These are phyloP conservation scores for Bolborhynchus lineola DNA, from an alignment of 2,113 vertebrate species.

Conservation along the genomic window DNA sequence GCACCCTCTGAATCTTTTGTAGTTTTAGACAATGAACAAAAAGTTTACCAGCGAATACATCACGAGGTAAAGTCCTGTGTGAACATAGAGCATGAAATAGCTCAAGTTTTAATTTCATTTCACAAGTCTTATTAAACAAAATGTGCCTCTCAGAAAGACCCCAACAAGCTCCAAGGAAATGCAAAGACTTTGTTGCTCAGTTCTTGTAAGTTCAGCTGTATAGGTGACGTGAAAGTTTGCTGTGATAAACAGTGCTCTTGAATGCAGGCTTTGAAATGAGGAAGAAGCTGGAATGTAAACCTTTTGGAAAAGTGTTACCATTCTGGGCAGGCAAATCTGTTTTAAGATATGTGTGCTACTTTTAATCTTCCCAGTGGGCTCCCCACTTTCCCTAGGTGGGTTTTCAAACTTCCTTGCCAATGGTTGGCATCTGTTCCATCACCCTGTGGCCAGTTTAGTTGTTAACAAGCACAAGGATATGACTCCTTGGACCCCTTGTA, in stretches of 20 bases:
- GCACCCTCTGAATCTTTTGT: constrained; percentile 95
- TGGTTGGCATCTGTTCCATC: neutral
- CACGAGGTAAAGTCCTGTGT: constrained; percentile 82
- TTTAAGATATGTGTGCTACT: neutral
- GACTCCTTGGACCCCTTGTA: neutral
- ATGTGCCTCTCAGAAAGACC: neutral
- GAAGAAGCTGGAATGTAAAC: neutral
- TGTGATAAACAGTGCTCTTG: neutral
- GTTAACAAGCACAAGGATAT: neutral
- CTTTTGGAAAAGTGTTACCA: neutral
- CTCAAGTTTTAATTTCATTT: neutral
- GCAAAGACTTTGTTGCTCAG: neutral
- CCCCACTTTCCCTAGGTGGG: neutral
- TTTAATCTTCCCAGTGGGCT: neutral
- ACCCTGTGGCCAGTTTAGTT: neutral
- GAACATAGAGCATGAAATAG: no score
- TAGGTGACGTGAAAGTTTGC: accelerated
- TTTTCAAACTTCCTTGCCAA: neutral
- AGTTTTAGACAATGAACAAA: constrained; percentile 98
- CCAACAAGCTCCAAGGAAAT: neutral
- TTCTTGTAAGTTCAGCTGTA: neutral
- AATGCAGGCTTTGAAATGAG: neutral
- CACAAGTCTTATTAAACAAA: neutral
- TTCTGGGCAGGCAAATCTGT: neutral
- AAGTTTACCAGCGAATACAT: constrained; percentile 97